Base-by-base conservation (phyloP, 1,140 invertebrate species). In the Philaenus spumarius region DNA sequence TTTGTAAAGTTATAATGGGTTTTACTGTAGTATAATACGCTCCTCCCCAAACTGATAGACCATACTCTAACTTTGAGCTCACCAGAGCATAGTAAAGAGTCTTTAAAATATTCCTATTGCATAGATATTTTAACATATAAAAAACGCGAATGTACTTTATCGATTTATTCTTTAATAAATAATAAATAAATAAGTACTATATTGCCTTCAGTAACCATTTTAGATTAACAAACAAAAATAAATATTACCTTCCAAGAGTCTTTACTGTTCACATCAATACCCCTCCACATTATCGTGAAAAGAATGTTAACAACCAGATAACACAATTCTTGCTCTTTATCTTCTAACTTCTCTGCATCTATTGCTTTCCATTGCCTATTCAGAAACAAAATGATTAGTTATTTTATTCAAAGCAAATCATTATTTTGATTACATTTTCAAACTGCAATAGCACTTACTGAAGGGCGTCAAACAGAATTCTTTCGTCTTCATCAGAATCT, bases 231-330 rank as follows among this genome's bases (percentile, higher is more conserved):
- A n/a, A n/a, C n/a, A n/a, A n/a, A n/a, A n/a, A n/a, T n/a, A n/a
- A n/a, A 30, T 9, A 3, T 60, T 64, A 79, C 77, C 72, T 77
- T 79, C 82, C 82, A 84, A 35, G 76, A 75, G 17, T 76, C 72
- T 50, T 74, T 75, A 66, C 74, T 73, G 53, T 77, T 77, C 37
- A 80, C 78, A 50, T 80, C 75, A 19, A 83, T 72, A 20, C 83
- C 82, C 61, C 79, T 75, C 82, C 82, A 84, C 66, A 83, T 76
- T 1, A 84, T 70, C 7, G 78, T 79, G 55, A 81, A 78, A 5
- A 82, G 64, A 45, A 80, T 75, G 61, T 81, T 78, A 0, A 79
- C 72, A 1, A 83, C 73, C 24, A 81, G 71, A 65, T 81, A 78
- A 48, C 78, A 80, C 47, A 84, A 64, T 63, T 82, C 80, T 63